Conservation (phyloP, 2,888 invertebrate genomes). For the Drosophila subsilvestris region DNA sequence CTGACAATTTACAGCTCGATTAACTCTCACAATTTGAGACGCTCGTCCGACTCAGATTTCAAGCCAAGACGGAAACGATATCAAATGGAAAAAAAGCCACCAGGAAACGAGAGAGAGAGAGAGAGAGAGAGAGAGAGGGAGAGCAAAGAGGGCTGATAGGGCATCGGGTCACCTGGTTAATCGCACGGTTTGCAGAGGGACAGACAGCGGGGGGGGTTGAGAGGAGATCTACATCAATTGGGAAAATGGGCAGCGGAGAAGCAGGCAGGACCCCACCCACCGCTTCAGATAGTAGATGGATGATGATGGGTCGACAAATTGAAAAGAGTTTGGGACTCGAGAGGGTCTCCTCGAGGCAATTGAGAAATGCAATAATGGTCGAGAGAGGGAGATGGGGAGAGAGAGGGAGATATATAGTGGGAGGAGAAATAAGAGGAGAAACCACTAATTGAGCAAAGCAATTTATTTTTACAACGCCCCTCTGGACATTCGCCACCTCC, state of each 20-base stretch:
- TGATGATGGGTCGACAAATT: conserved; percentile 24
- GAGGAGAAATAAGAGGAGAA: conserved; percentile 10
- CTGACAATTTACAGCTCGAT: conserved; percentile 70
- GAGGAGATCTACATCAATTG: conserved; percentile 26
- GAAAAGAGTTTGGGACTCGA: conserved; percentile 36
- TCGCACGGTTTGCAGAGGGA: conserved; percentile 11
- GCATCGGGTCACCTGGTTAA: conserved; percentile 31
- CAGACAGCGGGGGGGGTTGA: not conserved
- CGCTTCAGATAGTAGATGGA: conserved; percentile 12
- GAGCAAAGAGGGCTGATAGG: not conserved
- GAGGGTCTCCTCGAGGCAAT: conserved; percentile 37
- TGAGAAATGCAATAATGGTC: conserved; percentile 53
- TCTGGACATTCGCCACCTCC: conserved; percentile 2
- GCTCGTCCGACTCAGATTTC: conserved; percentile 59
- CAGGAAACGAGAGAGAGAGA: not conserved
- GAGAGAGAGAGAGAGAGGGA: not conserved
- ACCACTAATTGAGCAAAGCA: conserved; percentile 73
- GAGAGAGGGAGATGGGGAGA: conserved; percentile 10
- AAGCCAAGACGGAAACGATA: conserved; percentile 16
- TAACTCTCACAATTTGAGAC: conserved; percentile 65
- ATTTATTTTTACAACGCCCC: conserved; percentile 56
- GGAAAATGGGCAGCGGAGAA: not conserved
- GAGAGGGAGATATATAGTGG: not conserved
- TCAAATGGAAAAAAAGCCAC: not conserved
- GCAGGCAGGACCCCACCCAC: conserved; percentile 10